Percentiles rank a stretch among this genome's conserved stretches.
These are phyloP conservation scores for Dipodomys spectabilis DNA, from an alignment of 2,113 vertebrate genomes.

Conservation along the genomic window DNA sequence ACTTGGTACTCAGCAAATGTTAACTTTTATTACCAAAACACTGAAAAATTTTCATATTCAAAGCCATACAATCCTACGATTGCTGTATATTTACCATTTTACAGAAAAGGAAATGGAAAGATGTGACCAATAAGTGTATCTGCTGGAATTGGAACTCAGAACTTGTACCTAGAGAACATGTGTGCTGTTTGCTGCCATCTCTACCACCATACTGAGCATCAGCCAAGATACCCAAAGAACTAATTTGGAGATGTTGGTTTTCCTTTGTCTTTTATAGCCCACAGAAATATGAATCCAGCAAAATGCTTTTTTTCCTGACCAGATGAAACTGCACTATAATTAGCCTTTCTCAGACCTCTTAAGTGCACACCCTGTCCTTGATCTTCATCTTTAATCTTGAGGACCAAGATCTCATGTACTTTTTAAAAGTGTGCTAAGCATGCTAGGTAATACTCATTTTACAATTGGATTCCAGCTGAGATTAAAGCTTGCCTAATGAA, in stretches of 20 bases:
- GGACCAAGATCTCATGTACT: conserved; percentile 30
- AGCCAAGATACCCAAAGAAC: neutral
- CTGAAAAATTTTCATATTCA: neutral
- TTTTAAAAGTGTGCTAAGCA: conserved; percentile 16
- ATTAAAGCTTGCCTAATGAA: conserved; percentile 79
- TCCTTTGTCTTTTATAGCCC: neutral
- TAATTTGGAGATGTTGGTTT: neutral
- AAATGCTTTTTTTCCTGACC: neutral
- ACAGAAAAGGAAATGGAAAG: neutral
- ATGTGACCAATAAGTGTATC: neutral
- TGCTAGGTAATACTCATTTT: conserved; percentile 65
- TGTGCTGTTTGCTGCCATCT: neutral
- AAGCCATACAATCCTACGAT: neutral
- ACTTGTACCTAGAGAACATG: neutral
- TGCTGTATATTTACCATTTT: neutral
- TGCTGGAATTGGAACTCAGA: neutral
- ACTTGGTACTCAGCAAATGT: neutral
- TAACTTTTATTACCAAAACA: neutral
- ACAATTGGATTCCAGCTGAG: conserved; percentile 49
- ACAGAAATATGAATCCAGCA: neutral
- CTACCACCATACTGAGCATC: neutral
- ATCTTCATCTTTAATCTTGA: conserved; percentile 41
- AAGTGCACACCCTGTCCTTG: neutral
- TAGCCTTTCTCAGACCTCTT: conserved; percentile 1
- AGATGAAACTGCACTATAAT: conserved; percentile 36